Percentiles rank a stretch among this genome's conserved stretches.
phyloP scores from a whole-genome alignment of 2,797 vertebrate genomes.

The Trachurus trachurus region DNA sequence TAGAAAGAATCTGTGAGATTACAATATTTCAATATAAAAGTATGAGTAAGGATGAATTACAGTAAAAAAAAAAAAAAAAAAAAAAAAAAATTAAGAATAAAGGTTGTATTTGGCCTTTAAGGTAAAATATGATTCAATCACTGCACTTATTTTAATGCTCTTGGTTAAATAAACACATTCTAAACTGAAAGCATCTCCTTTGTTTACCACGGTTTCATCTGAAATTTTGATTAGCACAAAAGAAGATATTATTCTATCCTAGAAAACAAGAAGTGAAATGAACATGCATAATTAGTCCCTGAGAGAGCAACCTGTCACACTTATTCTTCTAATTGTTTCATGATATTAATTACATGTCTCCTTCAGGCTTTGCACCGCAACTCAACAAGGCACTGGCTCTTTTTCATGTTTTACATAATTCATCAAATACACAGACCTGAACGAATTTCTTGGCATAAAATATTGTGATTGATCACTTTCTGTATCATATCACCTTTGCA shows the following conservation, averaged over 20 bases:
- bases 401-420: constrained; percentile 67
- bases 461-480: constrained; percentile 43
- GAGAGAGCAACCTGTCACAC: constrained; percentile 53
- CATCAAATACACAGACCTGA: constrained; percentile 64
- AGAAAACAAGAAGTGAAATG: constrained; percentile 48
- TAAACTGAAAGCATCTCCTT: neutral
- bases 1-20: neutral
- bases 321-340: constrained; percentile 60
- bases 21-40: neutral
- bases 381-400: constrained; percentile 23
- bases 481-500: constrained; percentile 20
- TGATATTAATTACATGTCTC: constrained; percentile 68
- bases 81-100: neutral
- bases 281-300: constrained; percentile 63
- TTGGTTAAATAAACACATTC: neutral
- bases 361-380: constrained; percentile 38
- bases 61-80: neutral
- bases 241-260: constrained; percentile 30
- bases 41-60: neutral
- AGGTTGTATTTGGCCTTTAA: neutral
- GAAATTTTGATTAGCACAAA: constrained; percentile 38
- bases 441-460: constrained; percentile 55
- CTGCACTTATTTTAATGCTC: neutral
- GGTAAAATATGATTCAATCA: neutral
- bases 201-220: constrained; percentile 18